Percentiles rank a stretch among this genome's conserved stretches.
Evolutionary conservation across 2,797 vertebrate genomes (phyloP).

Genomic region (Margarornis squamiger): DNA sequence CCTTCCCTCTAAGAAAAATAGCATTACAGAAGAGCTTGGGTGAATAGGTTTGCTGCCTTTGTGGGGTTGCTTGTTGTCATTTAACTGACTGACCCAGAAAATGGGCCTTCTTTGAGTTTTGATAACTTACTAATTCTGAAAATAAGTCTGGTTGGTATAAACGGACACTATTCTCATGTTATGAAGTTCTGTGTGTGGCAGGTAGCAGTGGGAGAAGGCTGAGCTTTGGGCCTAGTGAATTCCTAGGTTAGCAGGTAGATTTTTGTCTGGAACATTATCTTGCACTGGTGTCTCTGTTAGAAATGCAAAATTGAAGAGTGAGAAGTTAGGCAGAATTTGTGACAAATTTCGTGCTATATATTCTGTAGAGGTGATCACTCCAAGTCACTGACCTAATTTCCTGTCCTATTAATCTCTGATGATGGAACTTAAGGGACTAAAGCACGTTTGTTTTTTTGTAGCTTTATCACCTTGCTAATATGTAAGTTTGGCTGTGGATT

Average conservation of each 20-base stretch:
- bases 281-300: background rate
- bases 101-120: background rate
- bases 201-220: background rate
- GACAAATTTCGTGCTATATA: background rate
- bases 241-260: background rate
- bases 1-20: background rate
- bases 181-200: background rate
- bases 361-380: background rate
- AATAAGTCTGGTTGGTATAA: background rate
- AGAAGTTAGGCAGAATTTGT: background rate
- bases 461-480: background rate
- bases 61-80: background rate
- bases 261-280: background rate
- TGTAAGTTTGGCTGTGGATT: background rate
- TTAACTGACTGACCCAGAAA: background rate
- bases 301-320: background rate
- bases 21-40: background rate
- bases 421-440: background rate
- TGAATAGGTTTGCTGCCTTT: background rate
- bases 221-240: background rate
- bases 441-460: background rate
- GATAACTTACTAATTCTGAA: background rate
- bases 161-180: background rate
- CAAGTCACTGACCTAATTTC: background rate
- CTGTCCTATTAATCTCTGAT: background rate